These are phyloP conservation scores for Rissa tridactyla DNA, from an alignment of 2,113 vertebrate genomes.

Conservation along the genomic window DNA sequence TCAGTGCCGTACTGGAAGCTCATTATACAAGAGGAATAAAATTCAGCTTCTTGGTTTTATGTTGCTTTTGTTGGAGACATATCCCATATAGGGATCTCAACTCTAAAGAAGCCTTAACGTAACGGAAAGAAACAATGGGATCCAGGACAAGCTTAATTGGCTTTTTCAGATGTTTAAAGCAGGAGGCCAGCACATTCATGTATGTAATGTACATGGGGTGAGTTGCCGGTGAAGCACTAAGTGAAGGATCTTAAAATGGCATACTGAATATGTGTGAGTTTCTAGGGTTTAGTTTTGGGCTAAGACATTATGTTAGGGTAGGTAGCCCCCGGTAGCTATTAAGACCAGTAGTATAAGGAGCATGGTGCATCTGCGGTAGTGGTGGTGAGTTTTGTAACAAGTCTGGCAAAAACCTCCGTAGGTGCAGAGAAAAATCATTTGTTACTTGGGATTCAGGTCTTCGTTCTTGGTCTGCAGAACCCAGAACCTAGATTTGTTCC, in stretches of 20 bases:
- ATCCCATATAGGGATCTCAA: neutral
- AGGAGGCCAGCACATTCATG: neutral
- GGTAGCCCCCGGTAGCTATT: neutral
- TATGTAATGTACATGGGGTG: neutral
- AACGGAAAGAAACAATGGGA: neutral
- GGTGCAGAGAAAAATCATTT: neutral
- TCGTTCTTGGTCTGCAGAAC: neutral
- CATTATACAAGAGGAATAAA: constrained; percentile 36
- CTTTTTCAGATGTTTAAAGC: constrained; percentile 47
- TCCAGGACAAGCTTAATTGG: constrained; percentile 6
- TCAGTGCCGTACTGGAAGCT: neutral
- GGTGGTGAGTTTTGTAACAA: neutral
- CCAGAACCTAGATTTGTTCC: neutral
- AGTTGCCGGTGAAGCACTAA: neutral
- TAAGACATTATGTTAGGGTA: neutral
- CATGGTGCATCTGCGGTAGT: neutral
- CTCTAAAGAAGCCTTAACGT: neutral
- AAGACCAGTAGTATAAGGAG: neutral
- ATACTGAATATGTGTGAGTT: neutral
- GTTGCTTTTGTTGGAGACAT: constrained; percentile 8
- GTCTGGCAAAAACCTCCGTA: neutral
- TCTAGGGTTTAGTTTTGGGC: neutral
- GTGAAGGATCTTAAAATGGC: neutral
- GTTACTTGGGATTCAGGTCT: neutral
- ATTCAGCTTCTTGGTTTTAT: constrained; percentile 5